phyloP scores from a whole-genome alignment of 2,797 vertebrate genomes.

The Amazona finschi region DNA sequence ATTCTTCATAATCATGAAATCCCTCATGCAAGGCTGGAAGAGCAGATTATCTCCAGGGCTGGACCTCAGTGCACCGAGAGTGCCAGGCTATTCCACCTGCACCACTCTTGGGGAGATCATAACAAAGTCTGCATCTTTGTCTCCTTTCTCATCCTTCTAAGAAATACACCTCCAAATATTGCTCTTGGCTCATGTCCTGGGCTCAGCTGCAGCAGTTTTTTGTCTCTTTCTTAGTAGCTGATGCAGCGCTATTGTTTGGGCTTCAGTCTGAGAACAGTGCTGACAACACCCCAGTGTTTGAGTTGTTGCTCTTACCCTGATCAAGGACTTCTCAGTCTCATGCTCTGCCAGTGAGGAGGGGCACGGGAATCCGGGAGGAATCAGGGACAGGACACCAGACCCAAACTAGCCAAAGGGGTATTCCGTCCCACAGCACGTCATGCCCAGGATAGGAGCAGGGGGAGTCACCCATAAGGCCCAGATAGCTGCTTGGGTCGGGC shows the following conservation, averaged over 20 bases:
- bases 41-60: accelerated
- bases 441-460: not conserved
- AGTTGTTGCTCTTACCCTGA: not conserved
- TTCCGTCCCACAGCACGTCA: not conserved
- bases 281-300: not conserved
- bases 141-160: not conserved
- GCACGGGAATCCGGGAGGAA: not conserved
- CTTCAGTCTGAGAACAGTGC: not conserved
- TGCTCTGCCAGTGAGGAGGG: not conserved
- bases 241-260: not conserved
- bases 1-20: not conserved
- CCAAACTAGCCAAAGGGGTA: not conserved
- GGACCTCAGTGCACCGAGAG: not conserved
- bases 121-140: not conserved
- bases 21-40: not conserved
- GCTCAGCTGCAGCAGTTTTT: not conserved
- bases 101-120: no score
- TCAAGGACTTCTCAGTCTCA: not conserved
- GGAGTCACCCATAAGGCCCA: not conserved
- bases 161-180: not conserved
- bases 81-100: not conserved
- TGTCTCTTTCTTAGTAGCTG: not conserved
- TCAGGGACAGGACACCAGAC: not conserved
- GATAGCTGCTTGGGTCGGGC: not conserved
- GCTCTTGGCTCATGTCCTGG: not conserved